Base-by-base conservation (phyloP, 2,113 vertebrate species). In the Phrynocephalus versicolor region DNA sequence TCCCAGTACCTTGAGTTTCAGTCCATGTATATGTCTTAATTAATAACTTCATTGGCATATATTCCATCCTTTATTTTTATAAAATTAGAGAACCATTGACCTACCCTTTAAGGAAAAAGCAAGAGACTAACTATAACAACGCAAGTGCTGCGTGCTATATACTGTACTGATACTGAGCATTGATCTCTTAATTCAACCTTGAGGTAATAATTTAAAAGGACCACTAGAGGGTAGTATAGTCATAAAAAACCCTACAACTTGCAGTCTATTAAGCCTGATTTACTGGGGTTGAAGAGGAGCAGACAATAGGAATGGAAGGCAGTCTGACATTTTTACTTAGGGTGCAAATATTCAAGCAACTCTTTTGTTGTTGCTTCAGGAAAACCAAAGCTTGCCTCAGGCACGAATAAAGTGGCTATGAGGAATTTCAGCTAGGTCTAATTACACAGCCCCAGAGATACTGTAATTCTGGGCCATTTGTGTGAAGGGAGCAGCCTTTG, bases 141-240 rank as follows among this genome's bases (percentile, higher is more conserved):
- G 27, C 14, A n/a, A 62, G 39, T 16, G 21, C 21, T 41, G 65
- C 15, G 3, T 8, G 45, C 25, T 19, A 4, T 6, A 30, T 67
- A 67, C 30, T 30, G 16, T 55, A 71, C 5, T 21, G 18, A 71
- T 14, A 19, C 13, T 35, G 6, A 45, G 37, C 8, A 45, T 78
- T 27, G 30, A 80, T 39, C 45, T 39, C 45, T 64, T 30, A 64
- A 73, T 79, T 15, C 62, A 67, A 67, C 5, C 37, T 80, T 65
- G 62, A 81, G 33, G n/a, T 12, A 55, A 3, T 23, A 45, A 45
- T 51, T 6, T 51, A 51, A 64, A 37, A 64, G 3, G 75, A 64
- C 71, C 82, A 83, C 58, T 30, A 83, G 82, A 83, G 82, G 71
- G 82, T 71, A 64, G 37, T 23, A 27, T 33, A 3, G 6, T 45